Evolutionary conservation across 2,888 invertebrate genomes (phyloP).

Genomic region (Pantelozetes paolii): DNA sequence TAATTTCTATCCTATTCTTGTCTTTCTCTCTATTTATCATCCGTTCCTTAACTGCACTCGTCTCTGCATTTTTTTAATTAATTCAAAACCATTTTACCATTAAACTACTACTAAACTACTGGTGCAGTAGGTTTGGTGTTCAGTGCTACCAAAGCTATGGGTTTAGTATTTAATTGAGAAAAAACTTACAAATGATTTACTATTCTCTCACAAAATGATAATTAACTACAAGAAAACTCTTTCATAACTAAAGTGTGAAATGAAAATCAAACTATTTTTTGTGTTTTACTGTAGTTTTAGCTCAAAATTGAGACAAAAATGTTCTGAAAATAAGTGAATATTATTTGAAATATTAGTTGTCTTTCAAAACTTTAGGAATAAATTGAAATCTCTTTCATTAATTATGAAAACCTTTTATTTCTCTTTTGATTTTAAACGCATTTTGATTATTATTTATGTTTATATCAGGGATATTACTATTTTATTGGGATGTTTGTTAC

Average conservation of each 20-base stretch:
- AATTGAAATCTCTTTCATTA: not conserved
- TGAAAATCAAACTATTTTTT: not conserved
- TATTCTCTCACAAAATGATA: not conserved
- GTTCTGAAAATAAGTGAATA: no score
- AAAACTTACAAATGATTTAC: slow-evolving; percentile 15
- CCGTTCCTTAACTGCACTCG: not conserved
- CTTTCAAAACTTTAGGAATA: not conserved
- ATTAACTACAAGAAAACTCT: not conserved
- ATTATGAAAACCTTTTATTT: not conserved
- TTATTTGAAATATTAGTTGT: no score
- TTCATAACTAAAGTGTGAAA: slow-evolving; percentile 11
- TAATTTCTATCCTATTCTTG: not conserved
- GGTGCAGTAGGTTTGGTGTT: not conserved
- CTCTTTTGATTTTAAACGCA: not conserved
- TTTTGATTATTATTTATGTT: slow-evolving; percentile 12
- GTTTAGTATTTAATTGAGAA: not conserved
- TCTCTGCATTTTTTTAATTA: slow-evolving; percentile 26
- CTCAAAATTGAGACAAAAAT: no score
- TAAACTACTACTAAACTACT: not conserved
- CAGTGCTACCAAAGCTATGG: not conserved
- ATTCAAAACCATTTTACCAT: not conserved
- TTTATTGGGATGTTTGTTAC: slow-evolving; percentile 26
- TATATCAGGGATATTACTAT: slow-evolving; percentile 15
- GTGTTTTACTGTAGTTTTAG: no score
- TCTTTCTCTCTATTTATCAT: slow-evolving; percentile 25